A percentile compares a stretch with the other conserved stretches of the same genome.
These are phyloP conservation scores for Pollimyrus isidori DNA, from an alignment of 2,113 vertebrate species.

Conservation along the genomic window DNA sequence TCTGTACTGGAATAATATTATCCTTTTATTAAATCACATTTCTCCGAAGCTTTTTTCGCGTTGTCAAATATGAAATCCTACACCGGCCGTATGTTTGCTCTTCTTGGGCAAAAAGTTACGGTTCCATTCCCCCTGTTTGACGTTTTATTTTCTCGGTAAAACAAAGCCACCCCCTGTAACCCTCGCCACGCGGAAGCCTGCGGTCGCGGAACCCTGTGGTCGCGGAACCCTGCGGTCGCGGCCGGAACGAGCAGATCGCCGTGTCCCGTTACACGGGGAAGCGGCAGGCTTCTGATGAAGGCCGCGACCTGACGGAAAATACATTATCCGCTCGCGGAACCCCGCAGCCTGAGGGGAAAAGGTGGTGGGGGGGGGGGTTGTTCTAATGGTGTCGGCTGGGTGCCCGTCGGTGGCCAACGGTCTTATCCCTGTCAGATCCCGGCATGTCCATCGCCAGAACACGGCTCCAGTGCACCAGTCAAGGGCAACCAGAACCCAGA, in stretches of 20 bases:
- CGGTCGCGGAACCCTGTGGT: background rate
- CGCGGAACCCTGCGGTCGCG: background rate
- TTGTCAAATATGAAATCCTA: background rate
- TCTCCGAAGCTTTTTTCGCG: conserved; percentile 7
- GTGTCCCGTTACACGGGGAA: background rate
- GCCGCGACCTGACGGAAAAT: background rate
- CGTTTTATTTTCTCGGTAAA: background rate
- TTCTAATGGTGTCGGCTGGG: background rate
- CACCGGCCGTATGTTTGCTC: background rate
- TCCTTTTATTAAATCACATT: conserved; percentile 10
- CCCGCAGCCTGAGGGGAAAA: background rate
- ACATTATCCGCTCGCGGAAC: background rate
- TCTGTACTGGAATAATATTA: conserved; percentile 20
- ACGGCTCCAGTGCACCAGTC: background rate
- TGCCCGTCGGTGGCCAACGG: background rate
- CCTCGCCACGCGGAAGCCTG: background rate
- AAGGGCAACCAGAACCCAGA: background rate
- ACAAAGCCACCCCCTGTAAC: background rate
- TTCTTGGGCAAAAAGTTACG: background rate
- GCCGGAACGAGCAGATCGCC: background rate
- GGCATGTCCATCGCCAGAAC: background rate
- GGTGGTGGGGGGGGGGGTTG: background rate
- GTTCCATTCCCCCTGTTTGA: background rate
- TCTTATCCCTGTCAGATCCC: background rate
- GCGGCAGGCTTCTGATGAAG: background rate